phyloP scores from a whole-genome alignment of 2,888 invertebrate species.

The Polyommatus icarus region DNA sequence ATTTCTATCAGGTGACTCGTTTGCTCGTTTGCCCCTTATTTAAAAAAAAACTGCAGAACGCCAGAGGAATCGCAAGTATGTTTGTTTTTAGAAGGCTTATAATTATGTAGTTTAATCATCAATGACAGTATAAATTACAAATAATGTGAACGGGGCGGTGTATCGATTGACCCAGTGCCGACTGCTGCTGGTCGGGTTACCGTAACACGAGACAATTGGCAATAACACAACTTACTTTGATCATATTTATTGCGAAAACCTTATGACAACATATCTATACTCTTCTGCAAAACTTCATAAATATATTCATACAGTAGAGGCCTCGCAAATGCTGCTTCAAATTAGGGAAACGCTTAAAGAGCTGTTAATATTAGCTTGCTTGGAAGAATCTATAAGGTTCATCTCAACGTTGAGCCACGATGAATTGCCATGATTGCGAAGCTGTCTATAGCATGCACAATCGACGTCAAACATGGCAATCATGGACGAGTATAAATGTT shows the following conservation, averaged over 20 bases:
- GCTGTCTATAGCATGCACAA: too few species aligned
- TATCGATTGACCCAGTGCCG: constrained; percentile 11
- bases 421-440: not conserved
- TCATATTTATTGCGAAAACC: constrained; percentile 53
- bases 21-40: too few species aligned
- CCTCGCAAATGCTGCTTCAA: not conserved
- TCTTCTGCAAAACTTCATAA: constrained; percentile 42
- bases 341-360: not conserved
- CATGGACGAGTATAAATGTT: too few species aligned
- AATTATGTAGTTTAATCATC: not conserved
- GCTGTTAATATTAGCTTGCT: too few species aligned
- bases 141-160: not conserved
- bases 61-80: too few species aligned
- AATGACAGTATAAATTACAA: not conserved
- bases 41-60: too few species aligned
- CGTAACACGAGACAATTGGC: not conserved
- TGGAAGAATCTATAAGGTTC: too few species aligned
- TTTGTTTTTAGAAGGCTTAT: not conserved
- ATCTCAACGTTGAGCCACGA: not conserved
- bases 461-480: too few species aligned
- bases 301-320: not conserved
- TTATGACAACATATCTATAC: constrained; percentile 54
- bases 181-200: not conserved
- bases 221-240: constrained; percentile 41
- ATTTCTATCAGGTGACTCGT: too few species aligned